Base-by-base conservation (phyloP, 2,888 invertebrate genomes). In the Lacanobia wlatinum region DNA sequence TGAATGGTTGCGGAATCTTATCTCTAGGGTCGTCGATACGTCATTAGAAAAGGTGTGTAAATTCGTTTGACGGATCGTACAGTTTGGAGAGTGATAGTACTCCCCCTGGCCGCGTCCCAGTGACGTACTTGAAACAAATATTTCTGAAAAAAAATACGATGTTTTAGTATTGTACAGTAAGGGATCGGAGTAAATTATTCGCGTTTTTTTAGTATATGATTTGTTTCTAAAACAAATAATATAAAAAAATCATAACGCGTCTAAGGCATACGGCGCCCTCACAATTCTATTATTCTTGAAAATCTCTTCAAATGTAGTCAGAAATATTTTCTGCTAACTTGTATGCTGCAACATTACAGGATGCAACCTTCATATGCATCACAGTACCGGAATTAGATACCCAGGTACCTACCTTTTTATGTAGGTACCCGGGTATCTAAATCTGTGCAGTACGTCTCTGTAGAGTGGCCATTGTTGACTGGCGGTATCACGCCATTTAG, bases 1-100 rank as follows among this genome's bases (percentile, higher is more conserved):
- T 84, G 81, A 84, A 81, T 80, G 77, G 78, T 72, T 75, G 83
- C 65, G 68, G 76, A 76, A 84, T 80, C 77, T 84, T 84, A 81
- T 84, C 87, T 88, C 82, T 81, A 84, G 86, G 84, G 84, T 73
- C 76, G 50, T 77, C 77, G 66, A 82, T 82, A 83, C 79, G 83
- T 82, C 76, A 80, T 81, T 82, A 83, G 66, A 67, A 73, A 65
- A 71, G 65, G 55, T 69, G 67, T 73, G 76, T 74, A 76, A 86
- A 86, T 71, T 78, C 69, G 56, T 70, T 63, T 81, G 64, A 78
- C 66, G 65, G 55, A 40, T 43, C 60, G 59, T 63, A 66, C 34
- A 40, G 62, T 74, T 52, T 34, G 63, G 23, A 48, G 50, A 28
- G 53, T 70, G 46, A 50, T 48, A 56, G 23, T n/a, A 14, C 21